phyloP scores from a whole-genome alignment of 2,888 invertebrate genomes.

The Parelbella ahira region DNA sequence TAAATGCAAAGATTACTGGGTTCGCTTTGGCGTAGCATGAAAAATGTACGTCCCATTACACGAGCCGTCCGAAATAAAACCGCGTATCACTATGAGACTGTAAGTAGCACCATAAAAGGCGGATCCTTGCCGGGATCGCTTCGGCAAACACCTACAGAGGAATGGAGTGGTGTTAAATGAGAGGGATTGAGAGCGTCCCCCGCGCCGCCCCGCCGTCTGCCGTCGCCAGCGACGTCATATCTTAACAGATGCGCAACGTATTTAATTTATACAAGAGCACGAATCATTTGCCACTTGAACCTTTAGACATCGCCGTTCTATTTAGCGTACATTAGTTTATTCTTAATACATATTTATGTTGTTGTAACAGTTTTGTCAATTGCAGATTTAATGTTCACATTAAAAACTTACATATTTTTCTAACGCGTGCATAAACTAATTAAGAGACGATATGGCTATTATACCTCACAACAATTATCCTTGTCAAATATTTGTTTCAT shows the following conservation, averaged over 20 bases:
- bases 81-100: constrained; percentile 79
- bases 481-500: no score
- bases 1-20: constrained; percentile 79
- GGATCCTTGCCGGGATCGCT: constrained; percentile 73
- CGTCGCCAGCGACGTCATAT: constrained; percentile 49
- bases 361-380: no score
- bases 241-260: constrained; percentile 59
- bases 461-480: no score
- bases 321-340: no score
- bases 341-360: no score
- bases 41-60: constrained; percentile 76
- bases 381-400: no score
- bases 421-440: no score
- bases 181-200: constrained; percentile 68
- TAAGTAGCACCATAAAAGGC: constrained; percentile 76
- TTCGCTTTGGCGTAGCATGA: constrained; percentile 69
- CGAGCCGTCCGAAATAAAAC: constrained; percentile 78
- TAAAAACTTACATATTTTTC: no score
- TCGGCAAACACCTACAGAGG: constrained; percentile 79
- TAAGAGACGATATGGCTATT: no score
- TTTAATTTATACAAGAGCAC: constrained; percentile 52
- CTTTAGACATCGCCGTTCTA: no score
- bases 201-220: constrained; percentile 39
- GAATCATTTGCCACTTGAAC: constrained; percentile 48
- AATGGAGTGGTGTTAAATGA: constrained; percentile 78